Evolutionary conservation across 2,797 vertebrate species (phyloP).

Genomic region (Chiroxiphia lanceolata): DNA sequence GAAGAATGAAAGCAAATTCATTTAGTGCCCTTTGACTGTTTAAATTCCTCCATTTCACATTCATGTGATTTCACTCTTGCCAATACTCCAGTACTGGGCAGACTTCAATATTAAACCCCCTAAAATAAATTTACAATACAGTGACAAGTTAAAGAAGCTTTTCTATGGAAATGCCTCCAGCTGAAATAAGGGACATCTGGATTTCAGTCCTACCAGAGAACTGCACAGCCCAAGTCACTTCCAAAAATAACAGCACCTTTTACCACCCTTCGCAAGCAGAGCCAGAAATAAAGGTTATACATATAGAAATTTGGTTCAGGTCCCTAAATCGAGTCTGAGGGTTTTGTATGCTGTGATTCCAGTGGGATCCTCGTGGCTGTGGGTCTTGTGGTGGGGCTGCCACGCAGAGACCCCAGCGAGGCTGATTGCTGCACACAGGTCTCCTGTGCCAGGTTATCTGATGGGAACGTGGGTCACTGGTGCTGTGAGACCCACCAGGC

Average conservation of each 20-base stretch:
- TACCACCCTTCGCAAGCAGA: background rate
- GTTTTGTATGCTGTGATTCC: background rate
- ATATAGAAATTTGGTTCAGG: background rate
- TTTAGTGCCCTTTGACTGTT: slow-evolving; percentile 34
- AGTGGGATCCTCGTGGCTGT: background rate
- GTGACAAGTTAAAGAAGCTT: slow-evolving; percentile 19
- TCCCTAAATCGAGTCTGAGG: background rate
- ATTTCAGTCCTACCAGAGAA: slow-evolving; percentile 9
- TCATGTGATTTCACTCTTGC: background rate
- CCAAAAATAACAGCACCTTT: slow-evolving; percentile 43
- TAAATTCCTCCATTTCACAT: slow-evolving; percentile 30
- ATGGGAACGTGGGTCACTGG: fast-evolving
- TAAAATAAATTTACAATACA: slow-evolving; percentile 30
- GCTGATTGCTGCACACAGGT: too few species aligned
- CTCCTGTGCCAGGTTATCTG: background rate
- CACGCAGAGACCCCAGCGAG: fast-evolving
- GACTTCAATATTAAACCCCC: background rate
- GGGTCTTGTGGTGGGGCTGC: background rate
- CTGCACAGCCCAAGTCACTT: background rate
- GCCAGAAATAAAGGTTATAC: background rate
- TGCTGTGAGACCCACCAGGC: background rate
- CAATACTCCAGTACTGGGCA: background rate
- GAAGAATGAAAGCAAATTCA: slow-evolving; percentile 18
- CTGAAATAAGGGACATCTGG: slow-evolving; percentile 11
- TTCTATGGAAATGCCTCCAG: slow-evolving; percentile 17